Evolutionary conservation across 2,113 vertebrate species (phyloP).

Genomic region (Oceanodroma tethys): DNA sequence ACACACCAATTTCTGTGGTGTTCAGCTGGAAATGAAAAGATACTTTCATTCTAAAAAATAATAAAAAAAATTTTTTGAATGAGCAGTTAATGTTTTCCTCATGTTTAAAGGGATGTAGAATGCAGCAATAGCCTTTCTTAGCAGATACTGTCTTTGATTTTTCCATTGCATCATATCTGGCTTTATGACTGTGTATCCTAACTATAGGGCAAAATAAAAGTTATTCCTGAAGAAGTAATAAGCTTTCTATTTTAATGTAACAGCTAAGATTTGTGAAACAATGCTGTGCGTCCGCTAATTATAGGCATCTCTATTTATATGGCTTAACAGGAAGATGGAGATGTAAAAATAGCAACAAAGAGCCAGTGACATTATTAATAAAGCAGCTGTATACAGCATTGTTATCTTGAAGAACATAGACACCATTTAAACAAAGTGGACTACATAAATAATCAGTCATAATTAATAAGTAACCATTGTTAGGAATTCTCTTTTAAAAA

Average conservation of each 20-base stretch:
- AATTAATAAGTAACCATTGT: not conserved
- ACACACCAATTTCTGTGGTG: not conserved
- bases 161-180: not conserved
- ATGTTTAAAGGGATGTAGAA: not conserved
- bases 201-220: not conserved
- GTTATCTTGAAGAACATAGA: constrained; percentile 28
- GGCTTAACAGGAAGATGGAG: constrained; percentile 34
- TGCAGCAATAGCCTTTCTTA: not conserved
- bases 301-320: constrained; percentile 31
- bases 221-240: constrained; percentile 11
- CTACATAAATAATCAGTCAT: not conserved
- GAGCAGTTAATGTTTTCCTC: not conserved
- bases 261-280: constrained; percentile 34
- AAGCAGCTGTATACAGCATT: constrained; percentile 39
- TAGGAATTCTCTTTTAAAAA: constrained; percentile 10
- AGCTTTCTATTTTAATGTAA: constrained; percentile 1
- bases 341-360: constrained; percentile 60
- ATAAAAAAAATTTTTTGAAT: not conserved
- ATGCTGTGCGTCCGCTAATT: not conserved
- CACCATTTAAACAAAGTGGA: constrained; percentile 31
- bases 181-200: not conserved
- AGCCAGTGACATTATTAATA: not conserved
- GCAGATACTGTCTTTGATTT: not conserved
- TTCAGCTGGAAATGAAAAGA: not conserved
- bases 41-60: not conserved